Base-by-base conservation (phyloP, 2,113 vertebrate species). In the Rhinolophus ferrumequinum region DNA sequence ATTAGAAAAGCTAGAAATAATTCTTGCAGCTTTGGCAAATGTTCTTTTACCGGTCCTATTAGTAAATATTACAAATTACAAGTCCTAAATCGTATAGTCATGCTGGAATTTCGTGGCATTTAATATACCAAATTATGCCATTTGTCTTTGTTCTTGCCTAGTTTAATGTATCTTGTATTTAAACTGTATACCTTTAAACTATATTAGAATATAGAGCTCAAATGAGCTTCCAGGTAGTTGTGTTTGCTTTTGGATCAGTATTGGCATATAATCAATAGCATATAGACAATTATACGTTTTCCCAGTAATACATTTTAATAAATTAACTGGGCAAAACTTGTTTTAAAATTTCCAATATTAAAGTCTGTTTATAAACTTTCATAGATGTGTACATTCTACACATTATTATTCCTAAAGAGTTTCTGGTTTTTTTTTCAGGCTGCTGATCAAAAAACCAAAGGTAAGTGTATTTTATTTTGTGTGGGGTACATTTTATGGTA, bases 401-500 rank as follows among this genome's bases (percentile, higher is more conserved):
- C 56, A 26, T 58, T 70, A 85, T 90, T 58, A 33, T 96, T 94
- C 88, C 93, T 97, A 95, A 98, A 95, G 88, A 35, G 38, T 96
- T 81, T 98, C 33, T 96, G 81, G 86, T 96, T 98, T 98, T 97
- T 97, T 30, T 98, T 98, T 80, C 98, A 99, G 99, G 99, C 99
- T 99, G 98, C 99, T 99, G 99, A 99, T 99, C 99, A 99, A 99
- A 99, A 99, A 99, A 99, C 99, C 99, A 99, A 99, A 99, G 99
- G 99, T 99, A 98, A 99, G 99, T 97, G 93, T 44, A 66, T 81
- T 90, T 86, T 90, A 24, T 96, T 69, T 64, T 30, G 18, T 82
- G 14, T 38, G 73, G 12, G 6, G 19, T 80, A 54, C n/a, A n/a
- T 97, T 94, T 94, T 75, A 82, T 88, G 56, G 44, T 16, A 47